These are phyloP conservation scores for Tarsius wallacei DNA, from an alignment of 2,797 vertebrate species.

Conservation along the genomic window DNA sequence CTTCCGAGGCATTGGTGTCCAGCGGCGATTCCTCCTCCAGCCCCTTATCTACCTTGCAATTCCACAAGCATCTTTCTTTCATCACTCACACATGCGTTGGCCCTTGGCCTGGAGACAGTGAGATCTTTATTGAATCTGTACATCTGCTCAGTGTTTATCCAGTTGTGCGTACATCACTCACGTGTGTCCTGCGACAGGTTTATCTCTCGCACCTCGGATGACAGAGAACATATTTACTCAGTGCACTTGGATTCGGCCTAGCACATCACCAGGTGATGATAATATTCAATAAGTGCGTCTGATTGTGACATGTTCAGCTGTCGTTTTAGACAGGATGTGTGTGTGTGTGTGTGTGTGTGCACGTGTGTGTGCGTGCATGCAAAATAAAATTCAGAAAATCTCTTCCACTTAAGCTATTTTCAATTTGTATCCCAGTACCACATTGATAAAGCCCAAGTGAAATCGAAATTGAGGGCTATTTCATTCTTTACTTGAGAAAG, in stretches of 20 bases:
- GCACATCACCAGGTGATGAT: conserved; percentile 41
- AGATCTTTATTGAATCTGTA: conserved; percentile 77
- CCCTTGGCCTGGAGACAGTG: conserved; percentile 69
- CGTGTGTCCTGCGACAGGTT: conserved; percentile 30
- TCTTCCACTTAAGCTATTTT: conserved; percentile 26
- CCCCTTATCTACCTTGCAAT: conserved; percentile 55
- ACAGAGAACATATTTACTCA: conserved; percentile 73
- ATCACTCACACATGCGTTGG: conserved; percentile 63
- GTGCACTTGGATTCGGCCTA: conserved; percentile 31
- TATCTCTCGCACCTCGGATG: conserved; percentile 74
- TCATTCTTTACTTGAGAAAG: background rate
- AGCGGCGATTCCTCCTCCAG: conserved; percentile 20
- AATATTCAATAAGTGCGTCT: conserved; percentile 53
- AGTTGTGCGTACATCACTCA: conserved; percentile 73
- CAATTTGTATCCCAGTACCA: background rate
- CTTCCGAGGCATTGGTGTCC: background rate
- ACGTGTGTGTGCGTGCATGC: background rate
- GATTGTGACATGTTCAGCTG: conserved; percentile 34
- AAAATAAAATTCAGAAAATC: conserved; percentile 54
- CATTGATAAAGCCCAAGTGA: conserved; percentile 53
- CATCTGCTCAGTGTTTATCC: conserved; percentile 74
- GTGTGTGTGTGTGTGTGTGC: background rate
- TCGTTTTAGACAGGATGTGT: background rate
- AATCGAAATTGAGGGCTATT: background rate
- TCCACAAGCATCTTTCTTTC: conserved; percentile 21